Base-by-base conservation (phyloP, 1,140 invertebrate species). In the Eurosta solidaginis region DNA sequence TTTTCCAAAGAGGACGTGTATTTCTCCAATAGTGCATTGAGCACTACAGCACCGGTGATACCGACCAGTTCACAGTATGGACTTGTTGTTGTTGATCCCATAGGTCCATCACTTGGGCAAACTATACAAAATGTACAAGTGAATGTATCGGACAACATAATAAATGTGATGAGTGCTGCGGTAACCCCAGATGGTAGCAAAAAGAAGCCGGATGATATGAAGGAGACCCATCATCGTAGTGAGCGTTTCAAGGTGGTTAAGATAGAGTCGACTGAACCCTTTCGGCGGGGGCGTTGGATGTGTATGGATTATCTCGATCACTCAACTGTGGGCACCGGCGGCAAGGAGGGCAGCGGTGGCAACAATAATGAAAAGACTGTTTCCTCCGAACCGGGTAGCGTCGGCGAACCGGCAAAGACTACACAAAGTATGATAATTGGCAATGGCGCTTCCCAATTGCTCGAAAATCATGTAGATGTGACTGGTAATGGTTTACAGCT, bases 241-340 rank as follows among this genome's bases (percentile, higher is more conserved):
- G 94, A 95, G 87, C 90, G 96, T 79, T 98, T 98, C 88, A 97
- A 97, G 91, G 96, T 98, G 81, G 96, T 98, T 27, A 98, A 98
- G 91, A 96, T 98, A 79, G 96, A 97, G 88, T 97, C 95, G 85
- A 95, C 95, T 27, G 96, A 98, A 88, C 97, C 97, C 4, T 97
- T 98, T 84, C 94, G 94, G 81, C 91, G 97, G 49, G 97, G 97
- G 29, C 90, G 97, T 83, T 98, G 97, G 97, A 93, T 94, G 82
- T 98, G 96, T 89, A 96, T 97, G 92, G 97, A 98, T 88, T 98
- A 97, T 89, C 90, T 96, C 83, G 96, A 98, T 89, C 94, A 96
- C 85, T 92, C 84, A 45, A 85, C 82, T 77, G 85, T 87, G 29
- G 83, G 81, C 22, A 82, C 76, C 40, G 82, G 79, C 20, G 77